phyloP scores from a whole-genome alignment of 2,797 vertebrate species.

The Natrix natrix region DNA sequence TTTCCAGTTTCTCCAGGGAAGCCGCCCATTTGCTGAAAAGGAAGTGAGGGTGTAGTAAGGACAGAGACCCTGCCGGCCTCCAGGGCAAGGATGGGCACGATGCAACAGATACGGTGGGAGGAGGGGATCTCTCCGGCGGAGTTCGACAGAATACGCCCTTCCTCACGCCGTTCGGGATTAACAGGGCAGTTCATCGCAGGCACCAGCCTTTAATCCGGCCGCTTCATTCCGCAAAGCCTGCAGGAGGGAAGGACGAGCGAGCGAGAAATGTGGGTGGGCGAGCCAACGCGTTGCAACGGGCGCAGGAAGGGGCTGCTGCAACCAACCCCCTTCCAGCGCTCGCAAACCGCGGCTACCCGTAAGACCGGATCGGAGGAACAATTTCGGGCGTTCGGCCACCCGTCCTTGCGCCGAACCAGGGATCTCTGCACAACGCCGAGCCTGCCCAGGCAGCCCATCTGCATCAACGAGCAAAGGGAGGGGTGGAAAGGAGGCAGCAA shows the following conservation, averaged over 20 bases:
- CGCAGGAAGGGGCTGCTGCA: not conserved
- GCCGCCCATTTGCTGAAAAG: not conserved
- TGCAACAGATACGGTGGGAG: not conserved
- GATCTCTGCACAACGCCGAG: not conserved
- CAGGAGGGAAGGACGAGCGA: not conserved
- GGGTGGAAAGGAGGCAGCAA: not conserved
- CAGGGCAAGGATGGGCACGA: not conserved
- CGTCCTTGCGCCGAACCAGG: not conserved
- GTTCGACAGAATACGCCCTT: not conserved
- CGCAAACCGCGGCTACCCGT: not conserved
- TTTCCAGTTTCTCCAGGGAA: not conserved
- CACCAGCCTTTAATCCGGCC: not conserved
- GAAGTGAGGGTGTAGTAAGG: not conserved
- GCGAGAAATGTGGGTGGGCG: not conserved
- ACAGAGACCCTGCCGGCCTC: not conserved
- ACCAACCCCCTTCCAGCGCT: not conserved
- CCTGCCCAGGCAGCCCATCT: not conserved
- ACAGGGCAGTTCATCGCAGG: not conserved
- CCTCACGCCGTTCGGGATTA: not conserved
- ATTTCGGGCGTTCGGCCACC: not conserved
- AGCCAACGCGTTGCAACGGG: not conserved
- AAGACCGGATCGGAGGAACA: not conserved
- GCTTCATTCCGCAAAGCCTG: not conserved
- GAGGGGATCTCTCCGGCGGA: not conserved
- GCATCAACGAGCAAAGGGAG: not conserved